Evolutionary conservation across 2,797 vertebrate genomes (phyloP), one percentile per base, ranked within the genome.

Genomic region (Vireo griseus): DNA sequence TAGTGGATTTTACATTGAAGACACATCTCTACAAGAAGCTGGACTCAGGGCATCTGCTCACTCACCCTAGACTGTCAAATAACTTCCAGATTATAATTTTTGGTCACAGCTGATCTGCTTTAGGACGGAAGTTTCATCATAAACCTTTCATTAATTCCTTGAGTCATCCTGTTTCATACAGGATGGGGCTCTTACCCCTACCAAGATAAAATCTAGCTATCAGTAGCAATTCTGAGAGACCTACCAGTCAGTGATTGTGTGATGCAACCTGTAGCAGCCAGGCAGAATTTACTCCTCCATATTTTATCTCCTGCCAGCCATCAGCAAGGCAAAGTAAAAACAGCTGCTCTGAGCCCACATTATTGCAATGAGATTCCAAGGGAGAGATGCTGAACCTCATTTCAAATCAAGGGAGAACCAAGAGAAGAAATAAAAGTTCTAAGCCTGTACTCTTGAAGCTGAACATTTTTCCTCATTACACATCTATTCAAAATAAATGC

Each of bases 341-440:
- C 72, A 86, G 81, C 84, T 90, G 74, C 71, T 94, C 80, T 68
- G 63, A 95, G 88, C 82, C 89, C 83, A 79, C 78, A 72, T 72
- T 58, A 67, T 52, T 74, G 61, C 88, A 78, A 59, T 77, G 81
- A 84, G 79, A 88, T 93, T 83, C 62, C 65, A 89, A 79, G 50
- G 26, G 74, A 89, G 75, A 80, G 42, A 76, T 75, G 88, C 86
- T 68, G 91, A 90, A 92, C 52, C 47, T 90, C 68, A 68, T 63
- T 84, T 63, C 92, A 87, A 94, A 86, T 47, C 39, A 92, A 89
- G 37, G 50, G 54, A 92, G 65, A 92, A 66, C 15, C 33, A 47
- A 66, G 45, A 86, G 74, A 81, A 96, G 48, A 92, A 80, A 75
- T 58, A 62, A 75, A 87, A 33, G 25, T 67, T 69, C 51, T 75